Evolutionary conservation across 2,113 vertebrate genomes (phyloP).

Genomic region (Ptilonorhynchus violaceus): DNA sequence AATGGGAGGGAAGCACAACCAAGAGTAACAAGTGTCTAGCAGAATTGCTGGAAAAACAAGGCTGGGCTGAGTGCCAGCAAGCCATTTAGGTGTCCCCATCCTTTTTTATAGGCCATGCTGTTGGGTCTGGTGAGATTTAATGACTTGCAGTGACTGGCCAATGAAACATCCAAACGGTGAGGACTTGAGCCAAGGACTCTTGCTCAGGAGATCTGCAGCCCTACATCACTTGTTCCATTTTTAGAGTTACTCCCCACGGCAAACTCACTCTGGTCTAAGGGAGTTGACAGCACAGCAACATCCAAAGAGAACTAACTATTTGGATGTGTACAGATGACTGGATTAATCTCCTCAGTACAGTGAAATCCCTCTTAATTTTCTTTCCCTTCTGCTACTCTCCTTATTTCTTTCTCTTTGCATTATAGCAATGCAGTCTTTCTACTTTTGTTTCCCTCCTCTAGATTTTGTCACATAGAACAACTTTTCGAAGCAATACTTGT

Average conservation of each 20-base stretch:
- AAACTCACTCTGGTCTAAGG: not conserved
- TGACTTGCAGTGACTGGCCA: not conserved
- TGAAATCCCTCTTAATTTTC: not conserved
- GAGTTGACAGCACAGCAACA: not conserved
- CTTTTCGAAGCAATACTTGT: not conserved
- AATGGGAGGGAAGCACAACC: not conserved
- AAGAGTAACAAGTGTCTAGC: not conserved
- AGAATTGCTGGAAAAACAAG: not conserved
- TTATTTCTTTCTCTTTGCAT: not conserved
- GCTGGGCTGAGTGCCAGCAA: not conserved
- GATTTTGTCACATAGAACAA: accelerated
- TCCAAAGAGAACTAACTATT: not conserved
- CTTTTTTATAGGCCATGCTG: not conserved
- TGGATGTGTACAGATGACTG: not conserved
- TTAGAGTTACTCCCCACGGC: not conserved
- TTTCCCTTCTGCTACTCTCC: not conserved
- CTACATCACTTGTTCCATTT: not conserved
- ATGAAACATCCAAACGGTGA: not conserved
- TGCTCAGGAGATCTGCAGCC: not conserved
- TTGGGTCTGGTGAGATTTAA: not conserved
- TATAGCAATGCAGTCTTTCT: not conserved
- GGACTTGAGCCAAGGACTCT: not conserved
- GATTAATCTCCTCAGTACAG: not conserved
- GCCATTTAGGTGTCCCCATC: not conserved
- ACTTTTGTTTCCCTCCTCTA: not conserved